These are phyloP conservation scores for Zygogramma bicolorata DNA, from an alignment of 2,888 invertebrate species.

Conservation along the genomic window DNA sequence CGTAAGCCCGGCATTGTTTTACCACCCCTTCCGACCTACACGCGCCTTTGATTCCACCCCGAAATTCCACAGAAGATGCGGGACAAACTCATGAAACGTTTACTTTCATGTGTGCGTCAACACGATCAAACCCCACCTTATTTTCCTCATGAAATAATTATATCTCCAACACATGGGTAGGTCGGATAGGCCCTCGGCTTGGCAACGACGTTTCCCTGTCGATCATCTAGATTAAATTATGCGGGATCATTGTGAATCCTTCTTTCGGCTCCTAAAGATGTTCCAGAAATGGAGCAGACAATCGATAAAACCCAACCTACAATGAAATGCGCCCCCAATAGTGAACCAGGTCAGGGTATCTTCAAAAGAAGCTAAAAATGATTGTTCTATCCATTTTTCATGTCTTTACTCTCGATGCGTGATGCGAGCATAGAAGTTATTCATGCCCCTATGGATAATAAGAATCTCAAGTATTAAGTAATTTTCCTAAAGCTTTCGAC, in stretches of 20 bases:
- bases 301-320: neutral
- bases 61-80: neutral
- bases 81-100: neutral
- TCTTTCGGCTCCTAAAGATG: neutral
- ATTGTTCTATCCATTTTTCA: too few species aligned
- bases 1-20: neutral
- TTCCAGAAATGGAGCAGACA: neutral
- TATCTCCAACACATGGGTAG: neutral
- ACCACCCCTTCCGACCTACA: neutral
- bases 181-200: neutral
- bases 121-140: neutral
- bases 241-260: neutral
- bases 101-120: neutral
- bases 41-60: neutral
- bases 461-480: too few species aligned
- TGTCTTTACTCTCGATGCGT: too few species aligned
- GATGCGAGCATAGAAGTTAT: neutral
- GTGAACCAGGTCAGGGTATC: neutral
- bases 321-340: neutral
- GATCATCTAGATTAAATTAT: conserved; percentile 1
- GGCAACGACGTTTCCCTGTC: neutral
- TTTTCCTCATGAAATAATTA: neutral
- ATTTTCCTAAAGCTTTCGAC: too few species aligned
- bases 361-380: neutral
- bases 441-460: too few species aligned